Percentiles rank a stretch among this genome's conserved stretches.
Evolutionary conservation across 2,113 vertebrate genomes (phyloP).

Genomic region (Cynoglossus semilaevis): DNA sequence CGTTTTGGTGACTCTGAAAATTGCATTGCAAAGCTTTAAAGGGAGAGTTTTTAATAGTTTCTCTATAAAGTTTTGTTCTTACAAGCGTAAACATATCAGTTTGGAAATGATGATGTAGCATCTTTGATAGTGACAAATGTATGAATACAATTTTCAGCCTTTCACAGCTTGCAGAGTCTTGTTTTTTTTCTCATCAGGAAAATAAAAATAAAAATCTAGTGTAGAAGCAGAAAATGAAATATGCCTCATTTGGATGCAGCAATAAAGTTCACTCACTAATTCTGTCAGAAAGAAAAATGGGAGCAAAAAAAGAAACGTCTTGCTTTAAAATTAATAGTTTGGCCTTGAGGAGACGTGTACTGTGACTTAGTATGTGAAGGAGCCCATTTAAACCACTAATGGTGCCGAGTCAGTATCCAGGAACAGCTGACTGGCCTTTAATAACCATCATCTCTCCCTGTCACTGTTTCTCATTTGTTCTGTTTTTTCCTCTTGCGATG

Average conservation of each 20-base stretch:
- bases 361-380: conserved; percentile 8
- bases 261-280: background rate
- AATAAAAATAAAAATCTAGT: too few relatives aligned
- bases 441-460: conserved; percentile 19
- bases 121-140: too few relatives aligned
- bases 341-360: conserved; percentile 31
- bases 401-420: conserved; percentile 30
- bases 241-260: too few relatives aligned
- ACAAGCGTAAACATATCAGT: too few relatives aligned
- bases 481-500: background rate
- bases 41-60: background rate
- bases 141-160: too few relatives aligned
- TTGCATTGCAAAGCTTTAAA: background rate
- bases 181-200: too few relatives aligned
- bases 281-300: background rate
- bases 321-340: conserved; percentile 23
- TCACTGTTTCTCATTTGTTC: conserved; percentile 39
- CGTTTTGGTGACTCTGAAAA: conserved; percentile 1
- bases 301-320: conserved; percentile 8
- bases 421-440: conserved; percentile 31
- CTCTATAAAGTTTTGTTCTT: background rate
- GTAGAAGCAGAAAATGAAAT: background rate
- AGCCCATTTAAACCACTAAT: conserved; percentile 41
- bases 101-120: too few relatives aligned
- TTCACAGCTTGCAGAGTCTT: too few relatives aligned